Evolutionary conservation across 1,140 invertebrate species (phyloP).

Genomic region (Goniozus legneri): DNA sequence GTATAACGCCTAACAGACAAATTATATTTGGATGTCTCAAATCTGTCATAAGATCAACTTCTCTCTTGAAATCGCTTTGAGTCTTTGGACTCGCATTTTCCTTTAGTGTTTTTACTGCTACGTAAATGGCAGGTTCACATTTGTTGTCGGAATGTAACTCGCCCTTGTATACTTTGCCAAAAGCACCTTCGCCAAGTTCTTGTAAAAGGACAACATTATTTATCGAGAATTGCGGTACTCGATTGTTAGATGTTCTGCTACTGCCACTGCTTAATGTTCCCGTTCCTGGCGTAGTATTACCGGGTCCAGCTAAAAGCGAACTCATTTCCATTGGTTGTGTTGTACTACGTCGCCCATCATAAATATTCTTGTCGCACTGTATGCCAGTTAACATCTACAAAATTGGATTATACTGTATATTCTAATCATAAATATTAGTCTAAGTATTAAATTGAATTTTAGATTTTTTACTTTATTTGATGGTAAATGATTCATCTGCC

Average conservation of each 20-base stretch:
- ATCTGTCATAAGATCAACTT: conserved; percentile 91
- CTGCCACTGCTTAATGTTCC: conserved; percentile 54
- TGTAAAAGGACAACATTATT: conserved; percentile 86
- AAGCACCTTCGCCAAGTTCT: conserved; percentile 94
- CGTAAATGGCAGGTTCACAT: conserved; percentile 62
- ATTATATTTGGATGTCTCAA: conserved; percentile 94
- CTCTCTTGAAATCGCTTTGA: conserved; percentile 84
- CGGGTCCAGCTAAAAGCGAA: conserved; percentile 64
- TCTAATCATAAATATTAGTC: not conserved
- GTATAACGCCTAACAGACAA: conserved; percentile 87
- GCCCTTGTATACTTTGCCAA: conserved; percentile 94
- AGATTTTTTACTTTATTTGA: conserved; percentile 42
- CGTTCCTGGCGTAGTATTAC: conserved; percentile 46
- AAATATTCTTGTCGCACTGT: conserved; percentile 72
- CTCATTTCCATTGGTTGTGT: conserved; percentile 76
- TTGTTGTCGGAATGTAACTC: conserved; percentile 72
- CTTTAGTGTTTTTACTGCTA: conserved; percentile 92
- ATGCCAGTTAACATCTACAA: conserved; percentile 44
- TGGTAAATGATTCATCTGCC: conserved; percentile 46
- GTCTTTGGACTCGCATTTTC: conserved; percentile 90
- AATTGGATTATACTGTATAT: conserved; percentile 8
- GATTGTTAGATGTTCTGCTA: conserved; percentile 56
- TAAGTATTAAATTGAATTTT: conserved; percentile 8
- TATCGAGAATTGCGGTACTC: conserved; percentile 70
- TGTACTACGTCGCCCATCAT: conserved; percentile 58